phyloP scores from a whole-genome alignment of 1,140 invertebrate species.

The Galleria mellonella region DNA sequence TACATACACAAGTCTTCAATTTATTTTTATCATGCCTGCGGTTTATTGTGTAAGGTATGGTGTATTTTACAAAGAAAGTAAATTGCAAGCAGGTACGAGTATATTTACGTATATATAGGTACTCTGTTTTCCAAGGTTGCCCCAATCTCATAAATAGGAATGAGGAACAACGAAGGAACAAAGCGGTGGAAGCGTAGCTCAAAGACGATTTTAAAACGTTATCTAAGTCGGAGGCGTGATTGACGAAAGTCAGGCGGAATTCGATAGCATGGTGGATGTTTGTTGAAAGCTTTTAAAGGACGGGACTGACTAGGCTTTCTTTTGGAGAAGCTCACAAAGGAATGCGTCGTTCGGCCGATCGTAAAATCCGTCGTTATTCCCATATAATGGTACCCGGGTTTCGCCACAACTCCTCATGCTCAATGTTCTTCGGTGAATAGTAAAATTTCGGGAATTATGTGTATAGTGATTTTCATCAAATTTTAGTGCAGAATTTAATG shows the following conservation, averaged over 20 bases:
- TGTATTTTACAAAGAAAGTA: constrained; percentile 2
- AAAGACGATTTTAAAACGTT: constrained; percentile 35
- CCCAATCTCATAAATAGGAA: constrained; percentile 31
- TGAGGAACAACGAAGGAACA: constrained; percentile 19
- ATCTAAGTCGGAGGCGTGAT: constrained; percentile 28
- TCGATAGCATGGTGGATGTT: constrained; percentile 26
- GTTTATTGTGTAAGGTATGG: not conserved
- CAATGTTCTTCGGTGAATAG: no score
- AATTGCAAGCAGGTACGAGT: constrained; percentile 5
- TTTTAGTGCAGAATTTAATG: no score
- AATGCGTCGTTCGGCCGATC: constrained; percentile 16
- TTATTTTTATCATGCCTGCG: not conserved
- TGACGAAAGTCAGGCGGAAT: constrained; percentile 23
- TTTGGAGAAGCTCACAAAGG: constrained; percentile 19
- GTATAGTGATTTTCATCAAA: no score
- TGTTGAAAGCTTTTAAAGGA: constrained; percentile 23
- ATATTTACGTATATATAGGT: constrained; percentile 7
- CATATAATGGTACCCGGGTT: no score
- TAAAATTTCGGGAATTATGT: no score
- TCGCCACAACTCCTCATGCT: no score
- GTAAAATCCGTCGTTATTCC: not conserved
- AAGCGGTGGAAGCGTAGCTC: constrained; percentile 15
- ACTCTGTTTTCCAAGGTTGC: constrained; percentile 20
- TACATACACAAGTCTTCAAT: not conserved
- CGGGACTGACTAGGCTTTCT: constrained; percentile 10